Evolutionary conservation across 2,888 invertebrate genomes (phyloP).

Genomic region (Eupeodes latifasciatus): DNA sequence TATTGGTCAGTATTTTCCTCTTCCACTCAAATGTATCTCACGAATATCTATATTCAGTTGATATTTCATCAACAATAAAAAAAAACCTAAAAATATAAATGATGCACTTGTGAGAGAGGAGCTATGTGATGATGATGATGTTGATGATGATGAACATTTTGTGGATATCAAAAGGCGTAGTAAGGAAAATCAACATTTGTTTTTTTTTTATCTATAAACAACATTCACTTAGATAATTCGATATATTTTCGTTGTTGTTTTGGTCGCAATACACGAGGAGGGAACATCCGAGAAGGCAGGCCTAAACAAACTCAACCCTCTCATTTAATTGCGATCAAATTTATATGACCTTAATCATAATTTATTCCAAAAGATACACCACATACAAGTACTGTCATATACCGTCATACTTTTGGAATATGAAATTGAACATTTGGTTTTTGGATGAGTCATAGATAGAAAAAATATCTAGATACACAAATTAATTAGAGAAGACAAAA

Average conservation of each 20-base stretch:
- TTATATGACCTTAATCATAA: constrained; percentile 75
- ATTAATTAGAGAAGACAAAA: constrained; percentile 18
- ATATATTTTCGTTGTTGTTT: constrained; percentile 31
- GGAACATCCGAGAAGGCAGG: constrained; percentile 21
- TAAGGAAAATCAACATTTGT: constrained; percentile 20
- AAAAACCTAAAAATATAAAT: constrained; percentile 71
- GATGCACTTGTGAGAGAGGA: constrained; percentile 63
- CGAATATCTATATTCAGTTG: constrained; percentile 11
- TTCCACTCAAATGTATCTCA: constrained; percentile 30
- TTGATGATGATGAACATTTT: constrained; percentile 10
- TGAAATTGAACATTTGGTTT: constrained; percentile 54
- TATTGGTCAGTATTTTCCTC: constrained; percentile 51
- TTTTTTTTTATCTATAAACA: constrained; percentile 26
- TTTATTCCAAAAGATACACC: constrained; percentile 59
- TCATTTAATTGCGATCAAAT: constrained; percentile 71
- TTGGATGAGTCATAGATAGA: constrained; percentile 55
- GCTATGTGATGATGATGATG: constrained; percentile 6
- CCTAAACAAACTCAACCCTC: constrained; percentile 47
- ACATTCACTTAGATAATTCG: constrained; percentile 54
- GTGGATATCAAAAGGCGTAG: constrained; percentile 54
- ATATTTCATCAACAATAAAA: constrained; percentile 7
- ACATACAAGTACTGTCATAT: neutral
- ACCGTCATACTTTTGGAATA: constrained; percentile 18
- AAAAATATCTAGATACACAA: constrained; percentile 24
- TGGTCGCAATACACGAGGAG: neutral